Conservation (phyloP, 2,888 invertebrate genomes). For the Barypeithes pellucidus region DNA sequence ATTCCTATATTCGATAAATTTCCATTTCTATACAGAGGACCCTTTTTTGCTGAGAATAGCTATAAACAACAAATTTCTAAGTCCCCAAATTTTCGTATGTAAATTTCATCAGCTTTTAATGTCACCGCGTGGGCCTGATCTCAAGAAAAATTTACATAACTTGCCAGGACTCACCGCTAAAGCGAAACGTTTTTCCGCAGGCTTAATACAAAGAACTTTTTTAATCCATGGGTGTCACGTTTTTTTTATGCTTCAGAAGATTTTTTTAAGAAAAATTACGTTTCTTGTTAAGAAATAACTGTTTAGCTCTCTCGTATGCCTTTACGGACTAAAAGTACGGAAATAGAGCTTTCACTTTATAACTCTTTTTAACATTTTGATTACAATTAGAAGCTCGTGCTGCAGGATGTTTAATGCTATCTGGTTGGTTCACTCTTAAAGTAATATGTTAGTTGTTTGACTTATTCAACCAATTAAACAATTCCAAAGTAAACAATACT, state of each 20-base stretch:
- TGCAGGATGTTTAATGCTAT: too few relatives aligned
- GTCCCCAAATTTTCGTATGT: constrained; percentile 52
- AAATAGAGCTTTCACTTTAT: background rate
- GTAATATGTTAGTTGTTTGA: too few relatives aligned
- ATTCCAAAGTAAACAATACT: too few relatives aligned
- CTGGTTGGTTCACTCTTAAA: too few relatives aligned
- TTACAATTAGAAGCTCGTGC: too few relatives aligned
- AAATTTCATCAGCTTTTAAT: constrained; percentile 54
- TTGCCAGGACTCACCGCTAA: constrained; percentile 29
- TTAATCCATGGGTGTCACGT: constrained; percentile 38
- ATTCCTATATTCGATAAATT: constrained; percentile 39
- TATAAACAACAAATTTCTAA: constrained; percentile 47
- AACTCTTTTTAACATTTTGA: background rate
- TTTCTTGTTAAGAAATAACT: background rate
- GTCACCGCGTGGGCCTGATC: constrained; percentile 49
- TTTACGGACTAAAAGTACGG: background rate
- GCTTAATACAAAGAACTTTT: constrained; percentile 33
- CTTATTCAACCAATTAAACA: too few relatives aligned
- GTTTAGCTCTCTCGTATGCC: constrained; percentile 4
- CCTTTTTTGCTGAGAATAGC: constrained; percentile 37
- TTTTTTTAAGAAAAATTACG: background rate
- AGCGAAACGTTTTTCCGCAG: constrained; percentile 33
- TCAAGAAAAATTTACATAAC: constrained; percentile 50
- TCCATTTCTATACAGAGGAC: constrained; percentile 30
- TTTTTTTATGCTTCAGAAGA: constrained; percentile 1